These are phyloP conservation scores for Enteromius trimaculatus DNA, from an alignment of 2,797 vertebrate species.

Conservation along the genomic window DNA sequence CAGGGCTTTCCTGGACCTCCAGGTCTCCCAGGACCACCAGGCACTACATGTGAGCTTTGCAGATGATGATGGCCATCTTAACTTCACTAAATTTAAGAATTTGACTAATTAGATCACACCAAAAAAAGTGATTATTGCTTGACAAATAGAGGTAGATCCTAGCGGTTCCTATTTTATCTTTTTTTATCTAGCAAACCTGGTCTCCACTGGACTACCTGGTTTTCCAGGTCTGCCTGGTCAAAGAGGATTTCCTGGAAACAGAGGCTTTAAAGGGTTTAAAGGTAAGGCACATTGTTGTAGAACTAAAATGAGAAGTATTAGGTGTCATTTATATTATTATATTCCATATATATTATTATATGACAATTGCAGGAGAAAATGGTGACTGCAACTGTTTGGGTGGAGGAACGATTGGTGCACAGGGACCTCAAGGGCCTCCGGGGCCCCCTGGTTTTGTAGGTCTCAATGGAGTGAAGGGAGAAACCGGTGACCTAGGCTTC, in stretches of 20 bases:
- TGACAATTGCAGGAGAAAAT: slow-evolving; percentile 45
- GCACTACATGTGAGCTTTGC: slow-evolving; percentile 72
- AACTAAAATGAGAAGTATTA: not conserved
- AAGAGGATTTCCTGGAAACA: slow-evolving; percentile 64
- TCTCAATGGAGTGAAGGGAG: slow-evolving; percentile 45
- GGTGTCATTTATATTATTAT: not conserved
- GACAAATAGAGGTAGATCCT: not conserved
- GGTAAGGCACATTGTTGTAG: slow-evolving; percentile 59
- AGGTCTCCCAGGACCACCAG: slow-evolving; percentile 77
- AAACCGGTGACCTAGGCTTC: slow-evolving; percentile 49
- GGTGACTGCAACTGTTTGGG: slow-evolving; percentile 59
- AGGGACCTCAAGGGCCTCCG: slow-evolving; percentile 44
- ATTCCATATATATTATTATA: not conserved
- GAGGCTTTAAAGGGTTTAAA: slow-evolving; percentile 68
- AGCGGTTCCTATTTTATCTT: not conserved
- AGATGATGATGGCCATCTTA: not conserved
- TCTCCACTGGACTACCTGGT: slow-evolving; percentile 29
- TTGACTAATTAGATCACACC: not conserved
- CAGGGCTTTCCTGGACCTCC: slow-evolving; percentile 77
- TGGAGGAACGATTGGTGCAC: slow-evolving; percentile 27
- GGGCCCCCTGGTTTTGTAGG: slow-evolving; percentile 49
- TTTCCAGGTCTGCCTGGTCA: slow-evolving; percentile 61
- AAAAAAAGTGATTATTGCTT: not conserved
- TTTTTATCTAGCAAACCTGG: slow-evolving; percentile 44
- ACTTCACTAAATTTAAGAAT: not conserved